Base-by-base conservation (phyloP, 2,888 invertebrate genomes). In the Baronia brevicornis region DNA sequence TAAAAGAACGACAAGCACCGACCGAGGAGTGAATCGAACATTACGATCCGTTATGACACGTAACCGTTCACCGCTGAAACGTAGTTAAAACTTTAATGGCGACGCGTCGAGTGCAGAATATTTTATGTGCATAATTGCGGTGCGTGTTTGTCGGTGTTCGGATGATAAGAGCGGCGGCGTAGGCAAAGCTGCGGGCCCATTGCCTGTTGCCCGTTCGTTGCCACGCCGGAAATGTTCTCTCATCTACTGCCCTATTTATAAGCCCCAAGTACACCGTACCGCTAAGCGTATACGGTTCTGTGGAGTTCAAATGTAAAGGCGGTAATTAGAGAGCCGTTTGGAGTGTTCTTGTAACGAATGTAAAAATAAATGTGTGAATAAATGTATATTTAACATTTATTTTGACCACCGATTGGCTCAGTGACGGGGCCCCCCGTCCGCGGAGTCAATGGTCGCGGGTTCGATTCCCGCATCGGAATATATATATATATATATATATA, bases 221-320 rank as follows among this genome's bases (percentile, higher is more conserved):
- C 42, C 52, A 54, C 52, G 46, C 63, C 63, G 74, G 74, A 73
- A 71, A 68, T 57, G 60, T 61, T 59, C 63, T 65, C 62, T 59
- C 66, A 56, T 64, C 63, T 48, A 60, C 51, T 67, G 72, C 56
- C 68, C 73, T 73, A 75, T 75, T 75, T 71, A 73, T 69, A 67
- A 48, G 39, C 43, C 45, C 47, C 45, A 43, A 43, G 44, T 41
- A 48, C 40, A 37, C 31, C 33, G 38, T 32, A n/a, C n/a, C n/a
- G n/a, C n/a, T n/a, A n/a, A n/a, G n/a, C n/a, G n/a, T 29, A 36
- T 43, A 44, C 41, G 43, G 43, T 43, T 46, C 39, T 41, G 43
- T 23, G 12, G 31, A 22, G 33, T 31, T 31, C 30, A 28, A 28
- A 33, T 28, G 24, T 19, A 18, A 12, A 24, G 24, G 24, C 15